Evolutionary conservation across 1,140 invertebrate species (phyloP).

Genomic region (Ceratina australensis): DNA sequence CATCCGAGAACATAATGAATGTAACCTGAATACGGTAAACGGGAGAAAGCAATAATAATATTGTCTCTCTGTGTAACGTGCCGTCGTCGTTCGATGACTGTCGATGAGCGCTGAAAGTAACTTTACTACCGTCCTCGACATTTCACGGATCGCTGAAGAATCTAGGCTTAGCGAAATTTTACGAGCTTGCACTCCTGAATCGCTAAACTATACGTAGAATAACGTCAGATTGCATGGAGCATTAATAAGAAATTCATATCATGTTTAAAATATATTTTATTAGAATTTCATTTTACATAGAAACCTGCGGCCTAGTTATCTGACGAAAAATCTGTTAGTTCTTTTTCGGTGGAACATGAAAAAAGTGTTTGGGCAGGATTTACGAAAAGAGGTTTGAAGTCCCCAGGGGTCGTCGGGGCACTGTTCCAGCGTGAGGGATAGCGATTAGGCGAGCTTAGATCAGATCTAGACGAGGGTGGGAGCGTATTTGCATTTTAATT

Average conservation of each 20-base stretch:
- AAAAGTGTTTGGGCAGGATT: too few relatives aligned
- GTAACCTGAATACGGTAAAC: conserved; percentile 43
- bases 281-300: too few relatives aligned
- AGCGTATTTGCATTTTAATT: conserved; percentile 77
- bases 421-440: conserved; percentile 22
- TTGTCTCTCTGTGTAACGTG: background rate
- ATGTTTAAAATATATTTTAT: too few relatives aligned
- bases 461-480: conserved; percentile 9
- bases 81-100: background rate
- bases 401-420: background rate
- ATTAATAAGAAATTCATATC: too few relatives aligned
- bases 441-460: conserved; percentile 22
- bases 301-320: too few relatives aligned
- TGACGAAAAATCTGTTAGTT: too few relatives aligned
- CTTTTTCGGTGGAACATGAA: too few relatives aligned
- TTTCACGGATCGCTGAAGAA: conserved; percentile 13
- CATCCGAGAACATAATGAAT: conserved; percentile 39
- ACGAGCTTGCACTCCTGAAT: background rate
- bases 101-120: conserved; percentile 19
- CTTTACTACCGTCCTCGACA: background rate
- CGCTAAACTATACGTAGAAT: background rate
- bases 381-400: too few relatives aligned
- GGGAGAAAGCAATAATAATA: conserved; percentile 56
- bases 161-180: conserved; percentile 7
- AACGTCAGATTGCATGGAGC: too few relatives aligned